phyloP scores from a whole-genome alignment of 2,113 vertebrate genomes.

The Hydrochoerus hydrochaeris region DNA sequence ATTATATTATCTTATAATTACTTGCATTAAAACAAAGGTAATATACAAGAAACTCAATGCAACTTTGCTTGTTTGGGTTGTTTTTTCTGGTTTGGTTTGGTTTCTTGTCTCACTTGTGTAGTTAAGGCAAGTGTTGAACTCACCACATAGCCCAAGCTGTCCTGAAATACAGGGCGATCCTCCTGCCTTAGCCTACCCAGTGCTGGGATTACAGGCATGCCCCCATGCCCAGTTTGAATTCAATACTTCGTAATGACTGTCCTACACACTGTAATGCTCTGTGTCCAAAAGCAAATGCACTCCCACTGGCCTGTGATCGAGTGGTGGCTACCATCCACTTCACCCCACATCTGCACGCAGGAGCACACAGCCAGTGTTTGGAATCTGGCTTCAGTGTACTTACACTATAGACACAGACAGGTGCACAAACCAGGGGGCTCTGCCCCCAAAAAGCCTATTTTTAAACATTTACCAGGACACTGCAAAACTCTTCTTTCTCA shows the following conservation, averaged over 20 bases:
- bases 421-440: neutral
- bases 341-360: neutral
- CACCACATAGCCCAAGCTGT: neutral
- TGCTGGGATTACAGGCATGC: neutral
- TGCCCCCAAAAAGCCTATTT: neutral
- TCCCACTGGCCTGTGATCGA: rapidly evolving
- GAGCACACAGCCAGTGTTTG: neutral
- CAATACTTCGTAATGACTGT: neutral
- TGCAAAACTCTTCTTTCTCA: neutral
- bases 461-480: neutral
- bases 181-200: neutral
- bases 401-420: neutral
- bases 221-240: neutral
- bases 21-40: neutral
- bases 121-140: neutral
- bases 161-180: neutral
- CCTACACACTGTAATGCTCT: neutral
- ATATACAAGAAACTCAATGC: neutral
- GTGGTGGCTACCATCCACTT: neutral
- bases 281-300: neutral
- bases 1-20: neutral
- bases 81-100: neutral
- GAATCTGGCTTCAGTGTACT: neutral
- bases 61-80: neutral
- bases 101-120: neutral